Conservation (phyloP, 92 coral and sea anemone species). For the Siderastrea radians region DNA sequence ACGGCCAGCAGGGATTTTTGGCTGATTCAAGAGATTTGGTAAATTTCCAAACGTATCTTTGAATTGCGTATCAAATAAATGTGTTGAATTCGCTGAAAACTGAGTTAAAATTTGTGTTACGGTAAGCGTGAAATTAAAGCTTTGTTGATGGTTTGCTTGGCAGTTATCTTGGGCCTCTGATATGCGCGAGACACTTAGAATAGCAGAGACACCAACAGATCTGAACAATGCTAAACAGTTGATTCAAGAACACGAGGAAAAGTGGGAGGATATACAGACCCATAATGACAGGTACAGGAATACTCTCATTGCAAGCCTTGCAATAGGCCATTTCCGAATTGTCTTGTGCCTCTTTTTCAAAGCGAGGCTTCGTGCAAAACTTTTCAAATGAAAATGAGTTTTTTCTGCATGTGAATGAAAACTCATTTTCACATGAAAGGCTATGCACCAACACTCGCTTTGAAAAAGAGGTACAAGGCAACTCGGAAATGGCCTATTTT, state of each 20-base stretch:
- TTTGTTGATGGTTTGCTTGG: neutral
- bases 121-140: neutral
- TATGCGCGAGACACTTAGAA: conserved; percentile 70
- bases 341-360: too few species aligned
- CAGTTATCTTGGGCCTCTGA: conserved; percentile 92
- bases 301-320: too few species aligned
- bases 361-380: too few species aligned
- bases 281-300: conserved; percentile 78
- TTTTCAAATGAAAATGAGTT: too few species aligned
- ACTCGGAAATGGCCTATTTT: too few species aligned
- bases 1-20: conserved; percentile 96
- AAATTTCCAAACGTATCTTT: neutral
- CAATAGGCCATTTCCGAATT: too few species aligned
- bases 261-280: conserved; percentile 91
- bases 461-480: too few species aligned
- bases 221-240: conserved; percentile 78
- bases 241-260: conserved; percentile 84
- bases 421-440: too few species aligned
- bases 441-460: too few species aligned
- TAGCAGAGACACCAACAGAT: conserved; percentile 88
- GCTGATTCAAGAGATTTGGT: conserved; percentile 97
- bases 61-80: neutral
- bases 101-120: neutral
- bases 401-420: too few species aligned
- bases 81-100: neutral